Evolutionary conservation across 2,888 invertebrate genomes (phyloP).

Genomic region (Zaprionus obscuricornis): DNA sequence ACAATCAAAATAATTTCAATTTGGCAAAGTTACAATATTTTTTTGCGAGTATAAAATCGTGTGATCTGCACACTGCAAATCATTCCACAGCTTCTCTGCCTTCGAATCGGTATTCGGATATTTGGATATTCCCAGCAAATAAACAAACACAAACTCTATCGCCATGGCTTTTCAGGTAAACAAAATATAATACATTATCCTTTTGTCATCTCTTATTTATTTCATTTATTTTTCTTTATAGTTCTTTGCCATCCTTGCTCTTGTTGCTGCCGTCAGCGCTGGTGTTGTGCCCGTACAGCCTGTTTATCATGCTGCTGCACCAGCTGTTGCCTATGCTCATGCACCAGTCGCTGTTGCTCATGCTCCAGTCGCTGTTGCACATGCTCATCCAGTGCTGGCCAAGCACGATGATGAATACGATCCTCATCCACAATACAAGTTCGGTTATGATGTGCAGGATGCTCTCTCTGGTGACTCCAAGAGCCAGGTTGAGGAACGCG

Average conservation of each 20-base stretch:
- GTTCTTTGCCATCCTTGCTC: conserved; percentile 71
- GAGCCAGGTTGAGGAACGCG: conserved; percentile 80
- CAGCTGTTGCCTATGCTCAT: conserved; percentile 57
- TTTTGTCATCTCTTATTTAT: too few species aligned
- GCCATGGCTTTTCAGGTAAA: conserved; percentile 72
- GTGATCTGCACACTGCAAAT: conserved; percentile 42
- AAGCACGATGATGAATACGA: conserved; percentile 79
- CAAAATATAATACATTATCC: not conserved
- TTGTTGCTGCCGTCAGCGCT: conserved; percentile 71
- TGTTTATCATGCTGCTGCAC: conserved; percentile 53
- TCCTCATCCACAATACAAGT: conserved; percentile 80
- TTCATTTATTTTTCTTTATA: conserved; percentile 24
- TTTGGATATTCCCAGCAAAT: conserved; percentile 27
- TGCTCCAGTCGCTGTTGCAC: conserved; percentile 30
- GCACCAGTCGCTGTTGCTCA: conserved; percentile 47
- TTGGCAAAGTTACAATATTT: conserved; percentile 28
- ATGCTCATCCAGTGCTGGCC: conserved; percentile 68
- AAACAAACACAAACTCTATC: conserved; percentile 22
- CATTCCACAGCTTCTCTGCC: conserved; percentile 65
- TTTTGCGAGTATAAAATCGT: conserved; percentile 61
- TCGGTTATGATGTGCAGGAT: conserved; percentile 80
- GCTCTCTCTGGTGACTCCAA: conserved; percentile 80
- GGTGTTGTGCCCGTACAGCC: conserved; percentile 70
- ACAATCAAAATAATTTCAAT: conserved; percentile 39
- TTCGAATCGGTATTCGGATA: conserved; percentile 52